These are phyloP conservation scores for Tachina grossa DNA, from an alignment of 2,888 invertebrate genomes.

Conservation along the genomic window DNA sequence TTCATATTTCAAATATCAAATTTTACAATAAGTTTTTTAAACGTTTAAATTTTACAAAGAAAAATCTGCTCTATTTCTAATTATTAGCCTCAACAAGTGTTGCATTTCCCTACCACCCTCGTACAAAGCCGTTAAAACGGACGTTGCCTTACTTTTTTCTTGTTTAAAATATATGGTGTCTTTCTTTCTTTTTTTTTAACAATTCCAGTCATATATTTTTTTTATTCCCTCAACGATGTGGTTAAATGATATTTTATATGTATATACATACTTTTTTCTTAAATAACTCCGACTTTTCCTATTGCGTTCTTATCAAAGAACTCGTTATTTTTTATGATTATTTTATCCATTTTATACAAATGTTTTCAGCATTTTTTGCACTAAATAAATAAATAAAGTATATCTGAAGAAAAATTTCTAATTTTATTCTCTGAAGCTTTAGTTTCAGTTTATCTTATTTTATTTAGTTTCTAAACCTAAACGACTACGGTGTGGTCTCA, in stretches of 20 bases:
- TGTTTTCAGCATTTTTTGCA: constrained; percentile 5
- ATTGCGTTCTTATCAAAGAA: constrained; percentile 59
- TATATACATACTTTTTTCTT: background rate
- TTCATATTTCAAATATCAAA: too few species aligned
- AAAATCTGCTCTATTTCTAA: too few species aligned
- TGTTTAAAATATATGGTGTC: constrained; percentile 36
- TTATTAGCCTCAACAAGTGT: background rate
- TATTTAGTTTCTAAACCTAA: background rate
- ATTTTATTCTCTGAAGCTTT: constrained; percentile 15
- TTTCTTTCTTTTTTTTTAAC: constrained; percentile 2
- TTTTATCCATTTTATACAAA: background rate
- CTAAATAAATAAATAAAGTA: constrained; percentile 18
- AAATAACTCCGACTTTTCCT: constrained; percentile 24
- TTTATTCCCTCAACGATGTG: constrained; percentile 36
- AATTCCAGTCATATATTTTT: constrained; percentile 19
- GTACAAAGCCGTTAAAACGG: constrained; percentile 20
- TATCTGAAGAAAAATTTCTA: background rate
- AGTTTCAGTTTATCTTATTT: background rate
- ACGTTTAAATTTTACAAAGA: too few species aligned
- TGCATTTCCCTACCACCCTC: constrained; percentile 1
- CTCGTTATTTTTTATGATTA: constrained; percentile 50
- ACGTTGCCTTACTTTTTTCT: background rate
- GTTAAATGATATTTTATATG: constrained; percentile 57
- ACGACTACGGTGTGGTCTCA: constrained; percentile 63
- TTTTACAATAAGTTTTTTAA: too few species aligned